phyloP scores from a whole-genome alignment of 2,888 invertebrate species.

The Dusona sp. region DNA sequence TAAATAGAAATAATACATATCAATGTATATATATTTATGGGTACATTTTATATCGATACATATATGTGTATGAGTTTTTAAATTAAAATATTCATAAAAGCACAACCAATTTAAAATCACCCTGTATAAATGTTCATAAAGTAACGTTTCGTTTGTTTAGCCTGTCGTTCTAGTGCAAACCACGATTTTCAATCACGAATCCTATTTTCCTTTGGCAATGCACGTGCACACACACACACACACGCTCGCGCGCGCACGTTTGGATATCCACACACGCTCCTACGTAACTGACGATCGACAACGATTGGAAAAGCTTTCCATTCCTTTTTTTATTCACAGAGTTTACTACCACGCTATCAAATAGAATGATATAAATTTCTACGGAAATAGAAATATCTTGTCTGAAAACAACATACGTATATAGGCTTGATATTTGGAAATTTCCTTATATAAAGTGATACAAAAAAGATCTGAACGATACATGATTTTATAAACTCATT shows the following conservation, averaged over 20 bases:
- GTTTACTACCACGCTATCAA: slow-evolving; percentile 31
- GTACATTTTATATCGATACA: background rate
- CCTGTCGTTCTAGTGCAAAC: slow-evolving; percentile 52
- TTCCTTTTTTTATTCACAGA: slow-evolving; percentile 30
- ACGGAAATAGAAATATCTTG: slow-evolving; percentile 33
- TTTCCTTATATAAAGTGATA: background rate
- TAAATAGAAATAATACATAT: background rate
- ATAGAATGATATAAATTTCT: slow-evolving; percentile 48
- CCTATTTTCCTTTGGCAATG: slow-evolving; percentile 43
- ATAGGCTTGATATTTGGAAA: background rate
- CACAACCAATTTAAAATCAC: background rate
- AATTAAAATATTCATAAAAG: background rate
- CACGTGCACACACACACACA: slow-evolving; percentile 3
- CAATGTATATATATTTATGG: background rate
- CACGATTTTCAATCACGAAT: slow-evolving; percentile 69
- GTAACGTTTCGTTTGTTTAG: slow-evolving; percentile 35
- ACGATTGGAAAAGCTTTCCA: background rate
- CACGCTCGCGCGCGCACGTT: background rate
- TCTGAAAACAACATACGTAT: background rate
- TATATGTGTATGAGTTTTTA: background rate
- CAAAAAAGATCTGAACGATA: background rate
- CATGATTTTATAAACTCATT: background rate
- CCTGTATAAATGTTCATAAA: background rate
- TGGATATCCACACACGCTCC: background rate
- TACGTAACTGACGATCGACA: slow-evolving; percentile 15